phyloP scores from a whole-genome alignment of 2,888 invertebrate species.

The Drosophila tripunctata region DNA sequence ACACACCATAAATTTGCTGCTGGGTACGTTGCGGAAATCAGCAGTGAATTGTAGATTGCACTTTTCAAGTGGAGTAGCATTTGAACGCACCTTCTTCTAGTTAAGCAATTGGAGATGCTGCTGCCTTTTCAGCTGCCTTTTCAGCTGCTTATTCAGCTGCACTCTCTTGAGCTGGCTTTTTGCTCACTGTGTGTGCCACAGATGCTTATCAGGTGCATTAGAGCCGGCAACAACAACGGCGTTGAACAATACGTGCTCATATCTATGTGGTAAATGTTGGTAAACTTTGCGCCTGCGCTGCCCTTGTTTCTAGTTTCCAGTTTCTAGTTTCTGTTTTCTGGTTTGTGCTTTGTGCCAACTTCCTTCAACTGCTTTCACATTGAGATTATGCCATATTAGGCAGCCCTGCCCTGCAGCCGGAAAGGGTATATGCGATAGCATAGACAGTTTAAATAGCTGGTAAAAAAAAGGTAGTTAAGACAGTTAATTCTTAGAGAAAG shows the following conservation, averaged over 20 bases:
- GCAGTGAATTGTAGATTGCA: constrained; percentile 48
- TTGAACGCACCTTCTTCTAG: constrained; percentile 43
- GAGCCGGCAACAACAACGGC: constrained; percentile 15
- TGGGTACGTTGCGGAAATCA: constrained; percentile 42
- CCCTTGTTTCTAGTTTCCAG: constrained; percentile 33
- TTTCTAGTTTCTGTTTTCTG: too few relatives aligned
- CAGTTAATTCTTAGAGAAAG: not conserved
- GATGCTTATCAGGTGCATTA: constrained; percentile 42
- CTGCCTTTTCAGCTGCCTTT: not conserved
- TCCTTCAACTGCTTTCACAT: constrained; percentile 14
- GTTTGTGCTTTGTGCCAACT: too few relatives aligned
- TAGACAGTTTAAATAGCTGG: too few relatives aligned
- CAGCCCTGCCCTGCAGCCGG: not conserved
- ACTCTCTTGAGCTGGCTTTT: not conserved
- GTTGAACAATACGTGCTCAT: constrained; percentile 19
- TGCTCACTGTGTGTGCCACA: not conserved
- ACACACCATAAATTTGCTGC: constrained; percentile 5
- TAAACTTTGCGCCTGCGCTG: constrained; percentile 49
- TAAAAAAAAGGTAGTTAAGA: not conserved
- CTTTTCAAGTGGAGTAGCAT: constrained; percentile 49
- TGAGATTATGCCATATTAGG: constrained; percentile 5
- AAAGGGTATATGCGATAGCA: constrained; percentile 9
- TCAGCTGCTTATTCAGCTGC: not conserved
- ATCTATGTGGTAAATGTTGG: too few relatives aligned
- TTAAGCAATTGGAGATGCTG: constrained; percentile 51